These are phyloP conservation scores for Anguilla japonica DNA, from an alignment of 2,113 vertebrate genomes.

Conservation along the genomic window DNA sequence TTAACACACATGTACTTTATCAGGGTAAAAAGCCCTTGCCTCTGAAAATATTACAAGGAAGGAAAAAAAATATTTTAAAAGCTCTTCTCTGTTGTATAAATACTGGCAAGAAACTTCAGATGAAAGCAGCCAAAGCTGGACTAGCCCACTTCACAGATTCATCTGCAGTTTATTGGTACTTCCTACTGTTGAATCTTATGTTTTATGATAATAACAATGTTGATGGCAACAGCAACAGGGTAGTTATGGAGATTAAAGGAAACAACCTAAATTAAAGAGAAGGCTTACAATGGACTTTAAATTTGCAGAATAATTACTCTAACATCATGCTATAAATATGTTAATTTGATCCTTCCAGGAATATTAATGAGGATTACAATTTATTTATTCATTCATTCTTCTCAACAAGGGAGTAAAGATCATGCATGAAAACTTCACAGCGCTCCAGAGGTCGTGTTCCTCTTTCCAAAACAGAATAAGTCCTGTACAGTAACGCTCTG, in stretches of 20 bases:
- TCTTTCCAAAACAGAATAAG: not conserved
- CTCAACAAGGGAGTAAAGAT: not conserved
- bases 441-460: too few relatives aligned
- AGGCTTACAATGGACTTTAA: not conserved
- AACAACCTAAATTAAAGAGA: not conserved
- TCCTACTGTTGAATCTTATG: not conserved
- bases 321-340: conserved; percentile 39
- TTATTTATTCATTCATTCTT: not conserved
- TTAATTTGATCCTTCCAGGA: conserved; percentile 41
- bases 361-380: conserved; percentile 2
- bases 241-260: not conserved
- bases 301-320: conserved; percentile 44
- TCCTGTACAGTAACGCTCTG: not conserved
- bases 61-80: not conserved
- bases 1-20: not conserved
- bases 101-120: not conserved
- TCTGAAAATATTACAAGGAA: not conserved
- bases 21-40: not conserved
- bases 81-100: not conserved
- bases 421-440: not conserved
- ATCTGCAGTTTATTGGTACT: not conserved
- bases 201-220: not conserved
- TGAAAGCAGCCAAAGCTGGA: not conserved
- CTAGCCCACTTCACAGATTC: too few relatives aligned
- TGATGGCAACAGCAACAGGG: not conserved